phyloP scores from a whole-genome alignment of 1,140 invertebrate species.

The Mamestra configurata region DNA sequence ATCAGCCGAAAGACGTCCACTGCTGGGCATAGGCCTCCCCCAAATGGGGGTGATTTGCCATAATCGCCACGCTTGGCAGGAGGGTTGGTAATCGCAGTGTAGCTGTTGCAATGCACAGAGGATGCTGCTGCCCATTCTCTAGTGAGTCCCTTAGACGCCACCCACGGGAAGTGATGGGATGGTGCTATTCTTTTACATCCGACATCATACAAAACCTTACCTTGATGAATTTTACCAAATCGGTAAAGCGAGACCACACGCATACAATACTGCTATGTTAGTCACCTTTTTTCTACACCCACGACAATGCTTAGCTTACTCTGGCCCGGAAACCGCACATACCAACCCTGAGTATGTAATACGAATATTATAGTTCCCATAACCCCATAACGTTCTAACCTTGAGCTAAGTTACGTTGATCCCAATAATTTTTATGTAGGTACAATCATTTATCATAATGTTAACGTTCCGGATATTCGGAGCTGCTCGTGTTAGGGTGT shows the following conservation, averaged over 20 bases:
- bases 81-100: too few relatives aligned
- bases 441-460: conserved; percentile 48
- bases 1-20: too few relatives aligned
- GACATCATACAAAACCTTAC: too few relatives aligned
- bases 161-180: too few relatives aligned
- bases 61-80: too few relatives aligned
- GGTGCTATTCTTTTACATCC: too few relatives aligned
- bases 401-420: conserved; percentile 49
- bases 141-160: too few relatives aligned
- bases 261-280: neutral
- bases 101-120: too few relatives aligned
- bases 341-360: conserved; percentile 3
- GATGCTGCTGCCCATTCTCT: too few relatives aligned
- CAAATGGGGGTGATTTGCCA: too few relatives aligned
- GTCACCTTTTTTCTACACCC: conserved; percentile 3
- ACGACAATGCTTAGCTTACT: neutral
- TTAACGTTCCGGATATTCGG: conserved; percentile 38
- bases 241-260: neutral
- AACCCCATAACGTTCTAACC: conserved; percentile 36
- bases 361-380: conserved; percentile 2
- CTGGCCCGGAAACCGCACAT: conserved; percentile 23
- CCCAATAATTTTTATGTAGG: conserved; percentile 48
- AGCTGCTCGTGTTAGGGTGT: neutral
- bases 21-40: too few relatives aligned
- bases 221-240: too few relatives aligned